Evolutionary conservation across 2,797 vertebrate species (phyloP).

Genomic region (Austrolebias charrua): DNA sequence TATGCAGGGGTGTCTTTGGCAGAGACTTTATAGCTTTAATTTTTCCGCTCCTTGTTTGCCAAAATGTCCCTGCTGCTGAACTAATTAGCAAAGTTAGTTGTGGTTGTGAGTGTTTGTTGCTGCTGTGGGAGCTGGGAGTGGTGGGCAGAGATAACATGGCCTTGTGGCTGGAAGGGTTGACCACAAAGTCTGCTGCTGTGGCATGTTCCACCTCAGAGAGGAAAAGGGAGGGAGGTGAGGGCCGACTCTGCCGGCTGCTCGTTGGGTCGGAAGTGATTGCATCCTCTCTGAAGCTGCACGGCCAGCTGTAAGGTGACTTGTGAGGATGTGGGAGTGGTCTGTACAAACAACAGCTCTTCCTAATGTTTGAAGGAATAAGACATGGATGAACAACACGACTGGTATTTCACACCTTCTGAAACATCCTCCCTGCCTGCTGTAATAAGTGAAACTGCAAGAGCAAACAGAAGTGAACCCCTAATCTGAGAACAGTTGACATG

Average conservation of each 20-base stretch:
- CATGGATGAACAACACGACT: not conserved
- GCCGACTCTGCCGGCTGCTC: conserved; percentile 47
- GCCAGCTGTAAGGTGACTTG: conserved; percentile 71
- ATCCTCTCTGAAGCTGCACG: conserved; percentile 64
- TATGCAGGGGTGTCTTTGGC: conserved; percentile 56
- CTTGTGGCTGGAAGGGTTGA: conserved; percentile 51
- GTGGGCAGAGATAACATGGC: conserved; percentile 65
- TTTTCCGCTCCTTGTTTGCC: conserved; percentile 40
- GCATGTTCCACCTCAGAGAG: conserved; percentile 65
- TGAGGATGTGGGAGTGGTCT: conserved; percentile 69
- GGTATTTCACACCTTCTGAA: not conserved
- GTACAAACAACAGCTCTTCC: conserved; percentile 36
- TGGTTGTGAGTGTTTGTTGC: conserved; percentile 29
- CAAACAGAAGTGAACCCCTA: conserved; percentile 11
- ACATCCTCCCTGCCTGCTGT: conserved; percentile 8
- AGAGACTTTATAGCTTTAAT: conserved; percentile 36
- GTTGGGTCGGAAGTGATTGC: conserved; percentile 75
- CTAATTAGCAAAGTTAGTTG: conserved; percentile 57
- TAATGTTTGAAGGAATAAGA: conserved; percentile 8
- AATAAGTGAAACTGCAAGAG: conserved; percentile 26
- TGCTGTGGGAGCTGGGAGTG: conserved; percentile 60
- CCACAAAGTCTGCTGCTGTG: conserved; percentile 58
- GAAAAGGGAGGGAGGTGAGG: conserved; percentile 58
- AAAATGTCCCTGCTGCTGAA: conserved; percentile 55
- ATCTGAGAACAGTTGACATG: conserved; percentile 43